These are phyloP conservation scores for Gortyna flavago DNA, from an alignment of 2,888 invertebrate species.

Conservation along the genomic window DNA sequence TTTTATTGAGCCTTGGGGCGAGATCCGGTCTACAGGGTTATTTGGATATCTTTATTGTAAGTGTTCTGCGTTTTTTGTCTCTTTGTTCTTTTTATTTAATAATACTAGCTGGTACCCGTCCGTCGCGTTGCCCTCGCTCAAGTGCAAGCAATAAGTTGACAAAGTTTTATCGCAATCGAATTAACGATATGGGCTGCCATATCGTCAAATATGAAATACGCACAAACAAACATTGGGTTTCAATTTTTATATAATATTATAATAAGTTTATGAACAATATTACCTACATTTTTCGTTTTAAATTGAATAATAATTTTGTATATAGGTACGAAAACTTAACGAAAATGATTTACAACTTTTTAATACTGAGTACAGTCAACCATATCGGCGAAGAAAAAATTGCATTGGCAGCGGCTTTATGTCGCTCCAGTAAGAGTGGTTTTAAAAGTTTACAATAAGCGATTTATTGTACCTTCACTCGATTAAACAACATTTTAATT, in stretches of 20 bases:
- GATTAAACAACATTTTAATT: not conserved
- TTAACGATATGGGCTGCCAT: not conserved
- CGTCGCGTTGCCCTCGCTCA: not conserved
- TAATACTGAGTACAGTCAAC: not conserved
- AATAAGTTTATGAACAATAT: not conserved
- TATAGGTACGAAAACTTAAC: not conserved
- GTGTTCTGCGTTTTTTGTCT: slow-evolving; percentile 15
- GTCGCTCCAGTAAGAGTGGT: not conserved
- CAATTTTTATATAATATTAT: not conserved
- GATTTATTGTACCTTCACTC: not conserved
- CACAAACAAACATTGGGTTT: not conserved
- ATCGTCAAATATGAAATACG: not conserved
- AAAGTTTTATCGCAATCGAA: not conserved
- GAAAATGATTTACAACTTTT: not conserved
- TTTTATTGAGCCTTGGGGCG: slow-evolving; percentile 40
- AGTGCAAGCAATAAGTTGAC: not conserved
- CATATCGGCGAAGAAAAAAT: not conserved
- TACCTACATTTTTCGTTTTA: not conserved
- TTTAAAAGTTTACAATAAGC: not conserved
- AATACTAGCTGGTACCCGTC: not conserved
- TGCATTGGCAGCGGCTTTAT: too few relatives aligned
- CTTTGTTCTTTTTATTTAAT: slow-evolving; percentile 17
- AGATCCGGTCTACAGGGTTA: slow-evolving; percentile 10
- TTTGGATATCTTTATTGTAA: slow-evolving; percentile 23
- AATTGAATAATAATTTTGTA: not conserved